Evolutionary conservation across 2,888 invertebrate genomes (phyloP).

Genomic region (Hermodice carunculata): DNA sequence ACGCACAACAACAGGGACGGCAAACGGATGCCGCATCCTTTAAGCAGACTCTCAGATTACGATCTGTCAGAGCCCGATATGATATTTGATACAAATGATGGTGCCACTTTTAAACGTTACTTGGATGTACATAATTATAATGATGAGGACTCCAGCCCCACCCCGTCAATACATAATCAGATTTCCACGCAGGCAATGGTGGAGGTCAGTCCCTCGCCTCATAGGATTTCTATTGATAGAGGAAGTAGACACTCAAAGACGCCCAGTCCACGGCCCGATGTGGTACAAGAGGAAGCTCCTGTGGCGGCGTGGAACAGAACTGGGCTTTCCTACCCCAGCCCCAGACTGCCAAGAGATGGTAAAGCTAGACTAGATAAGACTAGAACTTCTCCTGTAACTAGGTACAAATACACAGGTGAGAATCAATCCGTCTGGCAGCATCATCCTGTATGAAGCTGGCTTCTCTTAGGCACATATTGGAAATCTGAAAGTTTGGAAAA

Average conservation of each 20-base stretch:
- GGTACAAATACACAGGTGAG: conserved; percentile 29
- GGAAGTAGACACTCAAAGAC: too few relatives aligned
- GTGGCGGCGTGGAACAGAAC: too few relatives aligned
- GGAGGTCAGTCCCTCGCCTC: conserved; percentile 20
- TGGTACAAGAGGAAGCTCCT: conserved; percentile 34
- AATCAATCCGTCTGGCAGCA: conserved; percentile 15
- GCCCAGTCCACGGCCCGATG: conserved; percentile 38
- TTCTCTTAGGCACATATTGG: too few relatives aligned
- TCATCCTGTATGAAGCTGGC: conserved; percentile 13
- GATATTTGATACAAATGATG: too few relatives aligned
- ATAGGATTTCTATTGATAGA: not conserved
- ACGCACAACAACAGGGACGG: too few relatives aligned
- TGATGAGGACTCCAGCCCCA: conserved; percentile 13
- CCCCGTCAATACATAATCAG: not conserved
- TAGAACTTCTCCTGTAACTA: too few relatives aligned
- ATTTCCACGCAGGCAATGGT: conserved; percentile 28
- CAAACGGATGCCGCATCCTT: too few relatives aligned
- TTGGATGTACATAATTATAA: conserved; percentile 21
- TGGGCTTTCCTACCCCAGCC: too few relatives aligned
- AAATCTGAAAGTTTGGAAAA: too few relatives aligned
- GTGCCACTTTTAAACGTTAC: conserved; percentile 14
- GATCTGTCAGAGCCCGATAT: too few relatives aligned
- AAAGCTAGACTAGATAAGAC: too few relatives aligned
- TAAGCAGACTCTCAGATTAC: not conserved
- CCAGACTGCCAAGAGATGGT: too few relatives aligned